Evolutionary conservation across 2,113 vertebrate genomes (phyloP).

Genomic region (Aviceda subcristata): DNA sequence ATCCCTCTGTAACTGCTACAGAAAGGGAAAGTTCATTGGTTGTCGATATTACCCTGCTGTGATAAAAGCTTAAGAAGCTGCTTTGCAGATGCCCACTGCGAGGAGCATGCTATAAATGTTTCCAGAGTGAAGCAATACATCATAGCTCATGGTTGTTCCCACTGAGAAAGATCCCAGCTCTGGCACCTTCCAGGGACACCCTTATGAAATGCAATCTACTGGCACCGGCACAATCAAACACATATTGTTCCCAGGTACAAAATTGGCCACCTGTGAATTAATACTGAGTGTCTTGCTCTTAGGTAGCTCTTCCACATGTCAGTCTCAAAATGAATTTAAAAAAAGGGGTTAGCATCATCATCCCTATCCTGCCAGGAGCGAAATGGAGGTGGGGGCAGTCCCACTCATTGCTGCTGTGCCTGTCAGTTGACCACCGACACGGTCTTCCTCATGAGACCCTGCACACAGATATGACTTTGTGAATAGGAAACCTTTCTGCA

Average conservation of each 20-base stretch:
- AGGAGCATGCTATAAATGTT: background rate
- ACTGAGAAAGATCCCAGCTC: background rate
- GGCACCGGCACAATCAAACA: background rate
- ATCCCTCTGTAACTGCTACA: background rate
- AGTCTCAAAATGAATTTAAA: background rate
- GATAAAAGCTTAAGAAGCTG: constrained; percentile 65
- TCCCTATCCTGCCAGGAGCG: background rate
- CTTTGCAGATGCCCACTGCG: constrained; percentile 37
- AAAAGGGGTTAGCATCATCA: background rate
- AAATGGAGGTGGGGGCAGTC: background rate
- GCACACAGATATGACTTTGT: fast-evolving
- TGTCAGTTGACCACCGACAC: fast-evolving
- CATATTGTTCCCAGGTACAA: background rate
- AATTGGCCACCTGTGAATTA: background rate
- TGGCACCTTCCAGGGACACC: background rate
- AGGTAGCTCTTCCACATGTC: background rate
- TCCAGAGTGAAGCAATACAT: background rate
- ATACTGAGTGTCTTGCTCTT: background rate
- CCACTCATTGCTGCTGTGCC: background rate
- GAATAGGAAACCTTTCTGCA: background rate
- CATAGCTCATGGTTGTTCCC: background rate
- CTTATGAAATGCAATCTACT: background rate
- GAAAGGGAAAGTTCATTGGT: constrained; percentile 10
- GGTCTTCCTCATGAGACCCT: background rate
- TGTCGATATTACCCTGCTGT: constrained; percentile 39